Base-by-base conservation (phyloP, 1,140 invertebrate genomes). In the Maniola jurtina region DNA sequence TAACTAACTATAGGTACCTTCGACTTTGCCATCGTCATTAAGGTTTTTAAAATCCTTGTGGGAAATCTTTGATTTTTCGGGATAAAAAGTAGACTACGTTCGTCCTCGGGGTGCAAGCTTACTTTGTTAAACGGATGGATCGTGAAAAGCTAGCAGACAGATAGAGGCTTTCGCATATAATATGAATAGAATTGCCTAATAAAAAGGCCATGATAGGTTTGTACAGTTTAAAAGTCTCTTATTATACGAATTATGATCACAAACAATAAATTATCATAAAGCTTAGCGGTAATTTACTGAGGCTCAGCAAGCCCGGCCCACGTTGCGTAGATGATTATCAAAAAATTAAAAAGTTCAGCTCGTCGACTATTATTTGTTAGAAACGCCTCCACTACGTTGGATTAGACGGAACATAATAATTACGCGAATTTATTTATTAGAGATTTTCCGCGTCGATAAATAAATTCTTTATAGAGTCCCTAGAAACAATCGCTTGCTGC, bases 271-370 rank as follows among this genome's bases (percentile, higher is more conserved):
- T 61, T 42, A 59, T 55, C 38, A 59, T 59, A 55, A 45, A 64
- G 47, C 57, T 64, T 55, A 60, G 62, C 47, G 16, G 45, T 60
- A 64, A 64, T 60, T 35, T 34, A 59, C 54, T 59, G 10, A 60
- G 56, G 42, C 61, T 40, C 47, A 54, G 13, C 52, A 52, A 36
- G 15, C 67, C 70, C 59, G 54, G n/a, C 60, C 57, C 66, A 61
- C 48, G 64, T 66, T 64, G 56, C 67, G 59, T 73, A 78, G 83
- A 88, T 86, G 62, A 74, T 83, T 76, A 88, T 88, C 84, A 75
- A 75, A 81, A 82, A 82, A 74, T 82, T 80, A 82, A 85, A 84
- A 84, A 76, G 72, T 79, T 74, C 70, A 68, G 66, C 72, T 76
- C 77, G 81, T 79, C 75, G 78, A 84, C 76, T 81, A 84, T 55